Evolutionary conservation across 1,140 invertebrate genomes (phyloP).

Genomic region (Fopius arisanus): DNA sequence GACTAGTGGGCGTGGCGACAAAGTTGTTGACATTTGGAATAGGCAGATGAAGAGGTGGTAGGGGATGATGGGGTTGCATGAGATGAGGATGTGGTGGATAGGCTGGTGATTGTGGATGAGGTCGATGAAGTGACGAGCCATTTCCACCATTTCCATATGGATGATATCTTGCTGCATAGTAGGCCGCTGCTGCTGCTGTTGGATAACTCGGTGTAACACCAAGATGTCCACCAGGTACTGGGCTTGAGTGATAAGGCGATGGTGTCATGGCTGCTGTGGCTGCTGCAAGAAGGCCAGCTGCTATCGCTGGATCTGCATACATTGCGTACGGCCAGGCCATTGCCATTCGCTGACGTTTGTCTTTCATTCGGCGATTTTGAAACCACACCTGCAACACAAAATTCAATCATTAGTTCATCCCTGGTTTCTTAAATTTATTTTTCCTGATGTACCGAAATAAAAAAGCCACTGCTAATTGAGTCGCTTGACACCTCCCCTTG

Average conservation of each 20-base stretch:
- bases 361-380: slow-evolving; percentile 99
- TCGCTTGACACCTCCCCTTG: slow-evolving; percentile 19
- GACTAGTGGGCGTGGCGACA: slow-evolving; percentile 33
- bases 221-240: slow-evolving; percentile 59
- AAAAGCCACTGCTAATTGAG: slow-evolving; percentile 19
- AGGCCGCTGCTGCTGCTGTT: slow-evolving; percentile 49
- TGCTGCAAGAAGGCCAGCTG: slow-evolving; percentile 89
- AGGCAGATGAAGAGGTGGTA: slow-evolving; percentile 44
- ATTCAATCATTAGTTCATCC: neutral
- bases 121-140: slow-evolving; percentile 32
- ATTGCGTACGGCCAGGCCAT: slow-evolving; percentile 95
- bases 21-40: slow-evolving; percentile 38
- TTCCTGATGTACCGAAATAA: neutral
- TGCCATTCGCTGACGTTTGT: slow-evolving; percentile 93
- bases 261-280: slow-evolving; percentile 72
- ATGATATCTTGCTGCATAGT: slow-evolving; percentile 49
- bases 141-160: slow-evolving; percentile 40
- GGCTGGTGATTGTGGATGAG: slow-evolving; percentile 35
- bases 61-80: slow-evolving; percentile 43
- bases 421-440: neutral
- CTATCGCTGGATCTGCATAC: slow-evolving; percentile 90
- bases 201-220: slow-evolving; percentile 36
- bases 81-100: slow-evolving; percentile 41
- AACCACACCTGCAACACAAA: slow-evolving; percentile 88
- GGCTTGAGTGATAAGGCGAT: slow-evolving; percentile 57